Evolutionary conservation across 2,797 vertebrate species (phyloP).

Genomic region (Tinamus major): DNA sequence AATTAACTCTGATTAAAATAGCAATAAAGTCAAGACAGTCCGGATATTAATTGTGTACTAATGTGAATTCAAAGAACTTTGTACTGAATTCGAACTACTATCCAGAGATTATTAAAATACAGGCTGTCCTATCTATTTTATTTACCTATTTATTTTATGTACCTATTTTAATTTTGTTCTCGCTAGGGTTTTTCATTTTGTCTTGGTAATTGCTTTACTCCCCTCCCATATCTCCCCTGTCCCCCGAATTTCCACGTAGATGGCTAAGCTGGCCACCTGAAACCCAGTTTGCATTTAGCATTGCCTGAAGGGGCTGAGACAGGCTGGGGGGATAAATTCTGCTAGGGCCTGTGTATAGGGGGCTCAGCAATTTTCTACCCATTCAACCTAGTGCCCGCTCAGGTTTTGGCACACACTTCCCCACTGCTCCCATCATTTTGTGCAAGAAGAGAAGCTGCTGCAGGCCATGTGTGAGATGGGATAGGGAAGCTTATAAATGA

Average conservation of each 20-base stretch:
- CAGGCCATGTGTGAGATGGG: not conserved
- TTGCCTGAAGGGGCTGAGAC: not conserved
- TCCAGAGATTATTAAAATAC: not conserved
- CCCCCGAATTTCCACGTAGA: not conserved
- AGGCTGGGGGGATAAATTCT: not conserved
- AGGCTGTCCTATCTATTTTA: not conserved
- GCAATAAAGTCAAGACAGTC: not conserved
- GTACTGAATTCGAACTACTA: not conserved
- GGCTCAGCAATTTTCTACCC: not conserved
- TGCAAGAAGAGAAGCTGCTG: not conserved
- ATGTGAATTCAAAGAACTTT: not conserved
- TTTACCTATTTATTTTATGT: too few species aligned
- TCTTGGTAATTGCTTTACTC: not conserved
- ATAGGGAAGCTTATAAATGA: not conserved
- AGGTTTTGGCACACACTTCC: not conserved
- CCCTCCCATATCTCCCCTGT: not conserved
- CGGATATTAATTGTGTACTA: not conserved
- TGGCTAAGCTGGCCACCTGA: not conserved
- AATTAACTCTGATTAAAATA: not conserved
- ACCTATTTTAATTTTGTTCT: not conserved
- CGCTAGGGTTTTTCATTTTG: not conserved
- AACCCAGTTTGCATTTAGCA: not conserved
- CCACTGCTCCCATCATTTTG: not conserved
- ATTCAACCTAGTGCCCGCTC: not conserved
- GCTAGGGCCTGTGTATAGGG: not conserved